Base-by-base conservation (phyloP, 2,113 vertebrate genomes). In the Serinus canaria region DNA sequence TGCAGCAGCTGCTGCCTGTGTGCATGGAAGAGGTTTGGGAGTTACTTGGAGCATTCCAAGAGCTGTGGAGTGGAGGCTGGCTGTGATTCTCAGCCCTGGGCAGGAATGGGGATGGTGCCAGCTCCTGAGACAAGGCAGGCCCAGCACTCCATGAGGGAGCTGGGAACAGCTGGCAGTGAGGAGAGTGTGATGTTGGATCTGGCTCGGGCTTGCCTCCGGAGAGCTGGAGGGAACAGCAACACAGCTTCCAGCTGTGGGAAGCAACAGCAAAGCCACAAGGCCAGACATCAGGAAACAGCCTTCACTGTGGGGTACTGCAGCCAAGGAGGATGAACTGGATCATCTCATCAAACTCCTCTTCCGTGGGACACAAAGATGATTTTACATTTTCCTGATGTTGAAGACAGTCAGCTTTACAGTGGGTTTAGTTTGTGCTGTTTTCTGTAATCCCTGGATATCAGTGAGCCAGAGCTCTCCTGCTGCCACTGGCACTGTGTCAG, bases 51-150 rank as follows among this genome's bases (percentile, higher is more conserved):
- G 47, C 9, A 2, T 56, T 63, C 72, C 87, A 44, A 83, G 89
- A 80, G 80, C 80, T 25, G 69, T 60, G 25, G 53, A 46, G 52
- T 9, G 13, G 22, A 53, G 43, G 35, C 44, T 83, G 87, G 72
- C 87, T 76, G 41, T 8, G 58, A 33, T 18, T 43, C 59, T 52
- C 20, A 46, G 69, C 50, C 79, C 68, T 31, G 66, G 80, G 81
- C 86, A 84, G 64, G 58, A 67, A 20, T 0, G 23, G 70, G 33
- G 59, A 60, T 0, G 12, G 15, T 10, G 14, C 44, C 93, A 83
- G 91, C 74, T 73, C n/a, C 69, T 91, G 90, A 95, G 30, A 62
- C 8, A 73, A 76, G 25, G 41, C 87, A 94, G 91, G 87, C 80
- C 69, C 76, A 6, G 73, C 14, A 0, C 52, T 80, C n/a, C 2